Evolutionary conservation across 2,888 invertebrate genomes (phyloP).

Genomic region (Drosophila kuntzei): DNA sequence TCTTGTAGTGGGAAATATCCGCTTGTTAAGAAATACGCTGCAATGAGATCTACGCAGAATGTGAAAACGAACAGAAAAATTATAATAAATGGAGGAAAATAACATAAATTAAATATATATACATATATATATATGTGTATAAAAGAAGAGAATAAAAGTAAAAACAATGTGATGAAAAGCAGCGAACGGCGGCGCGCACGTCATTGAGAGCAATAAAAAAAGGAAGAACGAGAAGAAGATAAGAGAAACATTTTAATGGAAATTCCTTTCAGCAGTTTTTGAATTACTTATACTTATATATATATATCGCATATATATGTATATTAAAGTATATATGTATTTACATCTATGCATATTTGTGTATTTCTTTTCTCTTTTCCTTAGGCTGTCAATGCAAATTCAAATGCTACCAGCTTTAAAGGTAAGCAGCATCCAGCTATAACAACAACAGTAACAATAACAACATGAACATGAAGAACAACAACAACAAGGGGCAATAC

Average conservation of each 20-base stretch:
- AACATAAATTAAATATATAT: too few species aligned
- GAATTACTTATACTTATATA: conserved; percentile 65
- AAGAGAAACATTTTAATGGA: conserved; percentile 79
- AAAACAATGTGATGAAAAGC: conserved; percentile 71
- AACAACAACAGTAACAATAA: conserved; percentile 36
- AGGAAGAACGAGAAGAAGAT: conserved; percentile 77
- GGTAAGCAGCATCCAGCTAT: conserved; percentile 55
- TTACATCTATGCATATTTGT: conserved; percentile 48
- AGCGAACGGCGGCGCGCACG: conserved; percentile 63
- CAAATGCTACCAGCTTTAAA: conserved; percentile 72
- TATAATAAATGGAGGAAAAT: conserved; percentile 30
- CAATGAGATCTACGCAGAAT: conserved; percentile 72
- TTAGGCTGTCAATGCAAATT: conserved; percentile 72
- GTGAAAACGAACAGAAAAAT: conserved; percentile 32
- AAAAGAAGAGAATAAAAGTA: conserved; percentile 30
- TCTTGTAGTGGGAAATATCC: conserved; percentile 85
- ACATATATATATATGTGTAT: too few species aligned
- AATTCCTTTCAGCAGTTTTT: conserved; percentile 79
- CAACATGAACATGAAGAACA: conserved; percentile 26
- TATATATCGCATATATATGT: conserved; percentile 49
- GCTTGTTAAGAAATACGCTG: conserved; percentile 85
- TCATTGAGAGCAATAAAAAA: conserved; percentile 70
- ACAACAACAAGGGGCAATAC: conserved; percentile 40
- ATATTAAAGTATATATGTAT: conserved; percentile 31
- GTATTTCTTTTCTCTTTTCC: conserved; percentile 43